A percentile compares a stretch with the other conserved stretches of the same genome.
Conservation (phyloP, 2,888 invertebrate genomes). For the Gymnocheta viridis region DNA sequence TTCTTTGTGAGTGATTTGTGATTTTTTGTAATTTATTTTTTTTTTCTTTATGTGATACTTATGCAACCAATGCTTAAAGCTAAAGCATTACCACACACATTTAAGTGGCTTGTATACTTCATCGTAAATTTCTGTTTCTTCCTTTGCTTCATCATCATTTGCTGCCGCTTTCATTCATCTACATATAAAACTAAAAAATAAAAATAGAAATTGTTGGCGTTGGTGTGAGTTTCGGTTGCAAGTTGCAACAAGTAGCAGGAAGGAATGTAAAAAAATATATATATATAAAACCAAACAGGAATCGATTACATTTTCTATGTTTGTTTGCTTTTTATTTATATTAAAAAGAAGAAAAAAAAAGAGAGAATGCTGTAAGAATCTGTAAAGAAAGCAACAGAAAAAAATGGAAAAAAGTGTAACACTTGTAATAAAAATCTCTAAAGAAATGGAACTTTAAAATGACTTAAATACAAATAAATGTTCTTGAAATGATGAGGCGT, state of each 20-base stretch:
- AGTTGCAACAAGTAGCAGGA: slow-evolving; percentile 48
- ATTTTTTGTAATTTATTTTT: background rate
- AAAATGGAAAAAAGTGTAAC: slow-evolving; percentile 49
- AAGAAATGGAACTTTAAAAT: slow-evolving; percentile 57
- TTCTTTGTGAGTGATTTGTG: background rate
- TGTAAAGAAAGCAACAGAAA: slow-evolving; percentile 14
- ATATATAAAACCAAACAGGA: slow-evolving; percentile 41
- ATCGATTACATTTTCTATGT: slow-evolving; percentile 63
- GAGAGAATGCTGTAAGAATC: slow-evolving; percentile 5
- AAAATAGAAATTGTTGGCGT: slow-evolving; percentile 18
- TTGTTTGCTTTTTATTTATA: slow-evolving; percentile 38
- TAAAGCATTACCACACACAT: slow-evolving; percentile 68
- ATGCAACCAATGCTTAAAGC: slow-evolving; percentile 68
- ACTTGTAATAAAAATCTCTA: slow-evolving; percentile 63
- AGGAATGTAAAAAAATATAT: background rate
- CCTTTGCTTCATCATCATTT: background rate
- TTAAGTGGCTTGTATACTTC: slow-evolving; percentile 66
- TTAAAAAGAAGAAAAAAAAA: background rate
- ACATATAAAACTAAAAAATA: background rate
- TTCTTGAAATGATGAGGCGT: slow-evolving; percentile 35
- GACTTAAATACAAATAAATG: slow-evolving; percentile 41
- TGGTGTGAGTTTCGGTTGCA: slow-evolving; percentile 25
- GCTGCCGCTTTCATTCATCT: background rate
- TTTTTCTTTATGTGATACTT: slow-evolving; percentile 45
- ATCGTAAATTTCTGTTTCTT: slow-evolving; percentile 13